Conservation (phyloP, 2,113 vertebrate genomes). For the Crotalus horridus region DNA sequence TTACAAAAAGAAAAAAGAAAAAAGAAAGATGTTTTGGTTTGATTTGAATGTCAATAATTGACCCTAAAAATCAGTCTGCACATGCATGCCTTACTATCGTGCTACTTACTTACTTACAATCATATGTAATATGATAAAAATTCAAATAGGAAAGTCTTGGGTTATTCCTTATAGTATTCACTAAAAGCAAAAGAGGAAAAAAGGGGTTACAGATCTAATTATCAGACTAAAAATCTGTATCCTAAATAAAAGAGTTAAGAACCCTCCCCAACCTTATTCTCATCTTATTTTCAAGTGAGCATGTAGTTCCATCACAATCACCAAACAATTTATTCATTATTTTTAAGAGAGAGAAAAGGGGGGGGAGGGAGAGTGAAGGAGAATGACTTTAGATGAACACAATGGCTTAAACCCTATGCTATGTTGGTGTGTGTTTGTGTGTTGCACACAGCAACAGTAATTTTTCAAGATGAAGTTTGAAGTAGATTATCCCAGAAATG, state of each 20-base stretch:
- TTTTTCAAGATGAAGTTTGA: conserved; percentile 69
- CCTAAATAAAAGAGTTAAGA: conserved; percentile 37
- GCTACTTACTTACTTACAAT: neutral
- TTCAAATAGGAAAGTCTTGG: neutral
- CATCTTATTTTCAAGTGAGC: conserved; percentile 44
- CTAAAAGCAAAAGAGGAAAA: neutral
- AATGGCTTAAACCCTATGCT: conserved; percentile 60
- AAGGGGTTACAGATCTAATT: neutral
- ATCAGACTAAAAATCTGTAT: conserved; percentile 3
- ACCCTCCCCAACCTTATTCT: neutral
- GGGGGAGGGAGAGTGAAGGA: conserved; percentile 33
- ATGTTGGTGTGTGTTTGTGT: conserved; percentile 48
- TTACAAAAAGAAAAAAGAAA: neutral
- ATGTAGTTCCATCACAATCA: conserved; percentile 40
- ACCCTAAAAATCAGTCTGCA: neutral
- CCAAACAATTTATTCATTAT: conserved; percentile 57
- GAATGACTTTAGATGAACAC: conserved; percentile 61
- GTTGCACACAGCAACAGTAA: conserved; percentile 42
- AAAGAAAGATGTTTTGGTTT: conserved; percentile 24
- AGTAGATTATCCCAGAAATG: conserved; percentile 64
- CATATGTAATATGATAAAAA: conserved; percentile 1
- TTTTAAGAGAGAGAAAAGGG: neutral
- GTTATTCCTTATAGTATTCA: neutral
- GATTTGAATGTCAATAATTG: conserved; percentile 10
- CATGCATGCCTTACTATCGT: neutral